Conservation (phyloP, 2,888 invertebrate species). For the Gortyna flavago region DNA sequence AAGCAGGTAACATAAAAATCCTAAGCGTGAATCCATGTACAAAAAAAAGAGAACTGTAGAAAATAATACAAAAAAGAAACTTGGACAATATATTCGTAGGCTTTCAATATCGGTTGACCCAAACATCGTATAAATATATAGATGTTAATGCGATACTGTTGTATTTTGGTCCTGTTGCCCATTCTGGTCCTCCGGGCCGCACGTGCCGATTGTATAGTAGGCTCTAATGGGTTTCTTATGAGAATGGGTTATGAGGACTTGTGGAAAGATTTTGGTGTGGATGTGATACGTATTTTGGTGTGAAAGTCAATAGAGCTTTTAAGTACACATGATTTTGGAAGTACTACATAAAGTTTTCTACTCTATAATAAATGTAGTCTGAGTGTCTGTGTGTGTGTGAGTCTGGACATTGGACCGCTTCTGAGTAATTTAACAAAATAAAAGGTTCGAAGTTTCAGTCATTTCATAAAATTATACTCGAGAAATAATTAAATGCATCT, state of each 20-base stretch:
- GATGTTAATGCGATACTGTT: constrained; percentile 67
- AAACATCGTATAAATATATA: constrained; percentile 63
- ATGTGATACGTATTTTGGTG: constrained; percentile 19
- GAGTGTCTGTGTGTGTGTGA: no score
- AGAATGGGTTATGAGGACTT: constrained; percentile 56
- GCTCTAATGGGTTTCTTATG: constrained; percentile 59
- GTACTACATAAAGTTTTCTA: no score
- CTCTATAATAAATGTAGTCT: no score
- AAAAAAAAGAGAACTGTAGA: constrained; percentile 25
- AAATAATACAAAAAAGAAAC: constrained; percentile 43
- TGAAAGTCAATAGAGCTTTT: constrained; percentile 1
- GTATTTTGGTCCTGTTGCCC: constrained; percentile 60
- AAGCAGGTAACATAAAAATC: constrained; percentile 7
- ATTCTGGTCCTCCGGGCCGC: constrained; percentile 49
- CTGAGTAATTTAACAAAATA: no score
- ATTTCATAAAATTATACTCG: not conserved
- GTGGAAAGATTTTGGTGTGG: constrained; percentile 31
- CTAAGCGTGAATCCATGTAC: constrained; percentile 33
- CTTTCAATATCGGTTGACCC: constrained; percentile 55
- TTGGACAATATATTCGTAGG: constrained; percentile 47
- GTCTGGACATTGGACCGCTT: no score
- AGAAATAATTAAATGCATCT: not conserved
- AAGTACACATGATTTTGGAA: not conserved
- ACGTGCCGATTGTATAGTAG: constrained; percentile 58
- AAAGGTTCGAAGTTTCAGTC: no score